Conservation (phyloP, 2,888 invertebrate species). For the Zele albiditarsus region DNA sequence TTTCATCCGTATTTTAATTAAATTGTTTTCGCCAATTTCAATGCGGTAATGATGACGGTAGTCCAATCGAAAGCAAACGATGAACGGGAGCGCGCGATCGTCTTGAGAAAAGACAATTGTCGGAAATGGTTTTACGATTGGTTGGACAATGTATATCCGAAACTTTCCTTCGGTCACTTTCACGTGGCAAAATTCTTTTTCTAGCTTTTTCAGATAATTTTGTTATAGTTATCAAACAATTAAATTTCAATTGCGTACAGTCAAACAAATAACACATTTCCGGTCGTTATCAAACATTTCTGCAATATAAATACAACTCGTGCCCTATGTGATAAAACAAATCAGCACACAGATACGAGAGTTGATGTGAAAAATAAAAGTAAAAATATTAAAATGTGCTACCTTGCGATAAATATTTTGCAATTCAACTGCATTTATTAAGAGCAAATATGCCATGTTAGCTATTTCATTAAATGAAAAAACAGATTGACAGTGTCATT, state of each 20-base stretch:
- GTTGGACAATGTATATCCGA: slow-evolving; percentile 15
- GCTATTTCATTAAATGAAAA: no score
- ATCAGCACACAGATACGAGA: no score
- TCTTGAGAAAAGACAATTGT: slow-evolving; percentile 18
- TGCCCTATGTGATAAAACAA: no score
- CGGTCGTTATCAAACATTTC: background rate
- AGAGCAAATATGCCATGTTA: no score
- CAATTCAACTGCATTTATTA: no score
- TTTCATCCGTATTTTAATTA: background rate
- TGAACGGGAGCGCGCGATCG: background rate
- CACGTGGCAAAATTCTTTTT: background rate
- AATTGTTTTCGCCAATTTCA: background rate
- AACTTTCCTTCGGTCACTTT: slow-evolving; percentile 30
- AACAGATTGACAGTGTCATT: no score
- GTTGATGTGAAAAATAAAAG: no score
- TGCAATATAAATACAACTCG: no score
- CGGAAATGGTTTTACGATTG: slow-evolving; percentile 32
- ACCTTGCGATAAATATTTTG: no score
- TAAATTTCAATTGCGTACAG: no score
- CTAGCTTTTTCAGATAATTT: background rate
- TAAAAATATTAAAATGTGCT: no score
- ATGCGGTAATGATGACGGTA: background rate
- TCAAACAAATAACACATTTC: background rate
- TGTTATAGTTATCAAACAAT: no score
- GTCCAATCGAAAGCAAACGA: background rate